Percentiles rank a stretch among this genome's conserved stretches.
These are phyloP conservation scores for Helicoverpa assulta DNA, from an alignment of 2,888 invertebrate species.

Conservation along the genomic window DNA sequence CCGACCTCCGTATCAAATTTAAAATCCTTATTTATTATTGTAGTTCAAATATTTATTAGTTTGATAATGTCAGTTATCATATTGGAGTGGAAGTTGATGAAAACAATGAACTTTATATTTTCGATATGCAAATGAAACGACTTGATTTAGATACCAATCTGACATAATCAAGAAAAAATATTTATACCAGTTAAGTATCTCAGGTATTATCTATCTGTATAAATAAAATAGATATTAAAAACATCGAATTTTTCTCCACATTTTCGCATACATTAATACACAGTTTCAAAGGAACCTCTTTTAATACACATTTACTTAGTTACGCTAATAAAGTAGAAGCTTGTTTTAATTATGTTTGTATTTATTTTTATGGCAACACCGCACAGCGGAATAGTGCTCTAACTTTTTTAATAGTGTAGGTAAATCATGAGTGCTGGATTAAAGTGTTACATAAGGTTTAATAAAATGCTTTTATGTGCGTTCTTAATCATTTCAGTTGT, in stretches of 20 bases:
- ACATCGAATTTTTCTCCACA: no score
- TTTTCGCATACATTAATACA: no score
- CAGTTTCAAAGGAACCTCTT: no score
- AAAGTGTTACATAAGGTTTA: constrained; percentile 4
- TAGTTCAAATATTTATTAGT: not conserved
- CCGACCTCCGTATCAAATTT: not conserved
- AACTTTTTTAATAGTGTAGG: constrained; percentile 37
- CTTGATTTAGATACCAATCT: no score
- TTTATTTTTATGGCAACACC: constrained; percentile 21
- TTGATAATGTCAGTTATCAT: no score
- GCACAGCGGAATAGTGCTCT: constrained; percentile 3
- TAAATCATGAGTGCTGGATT: constrained; percentile 10
- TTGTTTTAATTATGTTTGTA: constrained; percentile 9
- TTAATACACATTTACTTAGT: not conserved
- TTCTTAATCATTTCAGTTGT: not conserved
- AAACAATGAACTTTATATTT: no score
- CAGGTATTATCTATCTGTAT: no score
- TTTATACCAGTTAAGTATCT: no score
- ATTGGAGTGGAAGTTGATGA: no score
- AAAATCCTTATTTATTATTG: not conserved
- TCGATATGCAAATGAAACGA: no score
- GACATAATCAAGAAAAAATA: no score
- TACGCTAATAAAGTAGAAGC: not conserved
- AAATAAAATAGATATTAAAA: no score
- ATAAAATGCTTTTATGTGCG: not conserved